phyloP scores from a whole-genome alignment of 2,888 invertebrate genomes.

The Patella depressa region DNA sequence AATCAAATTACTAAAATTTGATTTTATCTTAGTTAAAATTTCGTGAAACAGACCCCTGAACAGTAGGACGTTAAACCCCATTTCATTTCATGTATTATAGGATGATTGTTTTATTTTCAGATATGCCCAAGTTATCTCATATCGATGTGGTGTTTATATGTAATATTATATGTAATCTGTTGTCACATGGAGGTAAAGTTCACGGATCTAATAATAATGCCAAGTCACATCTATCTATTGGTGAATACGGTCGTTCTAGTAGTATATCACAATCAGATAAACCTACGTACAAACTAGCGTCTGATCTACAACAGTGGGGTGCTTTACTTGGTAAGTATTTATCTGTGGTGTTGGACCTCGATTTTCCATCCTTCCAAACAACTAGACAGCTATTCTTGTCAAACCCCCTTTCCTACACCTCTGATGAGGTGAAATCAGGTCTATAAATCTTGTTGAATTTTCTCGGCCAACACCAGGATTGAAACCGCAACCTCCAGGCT shows the following conservation, averaged over 20 bases:
- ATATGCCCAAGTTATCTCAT: conserved; percentile 89
- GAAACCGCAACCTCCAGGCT: no score
- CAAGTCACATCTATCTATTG: conserved; percentile 61
- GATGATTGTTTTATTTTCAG: conserved; percentile 74
- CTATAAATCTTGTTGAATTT: no score
- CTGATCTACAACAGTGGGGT: conserved; percentile 71
- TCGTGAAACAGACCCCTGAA: no score
- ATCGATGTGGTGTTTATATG: conserved; percentile 92
- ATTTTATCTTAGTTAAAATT: no score
- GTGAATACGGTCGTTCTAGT: conserved; percentile 59
- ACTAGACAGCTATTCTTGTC: no score
- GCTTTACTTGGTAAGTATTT: conserved; percentile 73
- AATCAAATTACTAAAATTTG: no score
- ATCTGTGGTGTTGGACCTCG: neutral
- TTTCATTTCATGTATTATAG: no score
- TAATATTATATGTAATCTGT: conserved; percentile 88
- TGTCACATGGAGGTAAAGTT: conserved; percentile 70
- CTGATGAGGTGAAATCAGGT: no score
- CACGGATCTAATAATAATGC: conserved; percentile 63
- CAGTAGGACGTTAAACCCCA: no score
- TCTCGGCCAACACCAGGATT: no score
- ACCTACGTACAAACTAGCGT: conserved; percentile 42
- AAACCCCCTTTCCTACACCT: no score
- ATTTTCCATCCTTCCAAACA: no score
- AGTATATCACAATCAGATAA: conserved; percentile 57